phyloP scores from a whole-genome alignment of 2,888 invertebrate species.

The Himalopsyche japonica region DNA sequence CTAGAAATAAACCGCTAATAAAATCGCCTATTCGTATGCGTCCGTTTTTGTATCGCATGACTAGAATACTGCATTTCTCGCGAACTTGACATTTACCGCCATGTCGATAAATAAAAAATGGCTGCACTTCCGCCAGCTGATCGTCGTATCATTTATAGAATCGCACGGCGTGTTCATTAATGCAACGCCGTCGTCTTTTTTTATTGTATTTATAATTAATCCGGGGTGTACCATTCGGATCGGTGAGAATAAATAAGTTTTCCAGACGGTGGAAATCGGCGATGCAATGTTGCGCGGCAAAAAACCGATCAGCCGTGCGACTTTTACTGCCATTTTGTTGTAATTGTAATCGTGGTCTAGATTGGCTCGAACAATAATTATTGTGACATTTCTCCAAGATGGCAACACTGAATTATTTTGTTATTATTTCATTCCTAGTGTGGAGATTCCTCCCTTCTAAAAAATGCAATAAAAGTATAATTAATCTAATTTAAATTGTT shows the following conservation, averaged over 20 bases:
- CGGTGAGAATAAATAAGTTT: neutral
- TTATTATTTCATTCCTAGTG: too few species aligned
- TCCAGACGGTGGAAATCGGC: neutral
- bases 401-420: too few species aligned
- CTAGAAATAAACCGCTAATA: neutral
- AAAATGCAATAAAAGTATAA: too few species aligned
- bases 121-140: neutral
- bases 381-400: too few species aligned
- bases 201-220: neutral
- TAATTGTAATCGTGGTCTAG: neutral
- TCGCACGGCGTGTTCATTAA: neutral
- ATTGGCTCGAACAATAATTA: neutral
- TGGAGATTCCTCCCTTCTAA: too few species aligned
- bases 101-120: neutral
- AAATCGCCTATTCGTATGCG: neutral
- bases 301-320: neutral
- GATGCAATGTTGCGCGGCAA: neutral
- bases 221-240: neutral
- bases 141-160: neutral
- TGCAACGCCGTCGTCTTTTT: neutral
- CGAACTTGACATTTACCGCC: constrained; percentile 5
- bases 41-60: neutral
- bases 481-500: too few species aligned
- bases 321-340: neutral
- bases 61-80: neutral